Conservation (phyloP, 2,113 vertebrate genomes). For the Tetrao urogallus region DNA sequence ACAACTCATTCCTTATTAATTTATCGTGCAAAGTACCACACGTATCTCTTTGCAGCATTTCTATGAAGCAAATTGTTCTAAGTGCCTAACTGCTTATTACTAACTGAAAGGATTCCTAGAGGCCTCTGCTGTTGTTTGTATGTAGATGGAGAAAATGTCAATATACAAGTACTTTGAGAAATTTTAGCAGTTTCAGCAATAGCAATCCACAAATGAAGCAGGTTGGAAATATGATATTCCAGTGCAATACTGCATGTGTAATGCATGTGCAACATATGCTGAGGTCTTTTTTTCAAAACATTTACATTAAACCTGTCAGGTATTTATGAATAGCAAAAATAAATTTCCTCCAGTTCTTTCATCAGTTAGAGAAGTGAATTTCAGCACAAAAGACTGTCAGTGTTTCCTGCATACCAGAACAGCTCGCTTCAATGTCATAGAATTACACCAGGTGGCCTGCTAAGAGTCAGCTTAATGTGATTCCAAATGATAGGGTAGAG, state of each 20-base stretch:
- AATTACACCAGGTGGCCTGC: slow-evolving; percentile 87
- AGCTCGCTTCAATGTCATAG: slow-evolving; percentile 85
- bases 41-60: slow-evolving; percentile 53
- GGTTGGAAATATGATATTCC: slow-evolving; percentile 66
- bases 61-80: slow-evolving; percentile 57
- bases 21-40: background rate
- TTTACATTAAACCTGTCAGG: slow-evolving; percentile 86
- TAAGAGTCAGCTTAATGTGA: slow-evolving; percentile 88
- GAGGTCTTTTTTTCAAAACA: slow-evolving; percentile 84
- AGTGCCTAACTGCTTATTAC: slow-evolving; percentile 59
- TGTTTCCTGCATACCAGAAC: slow-evolving; percentile 77
- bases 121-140: slow-evolving; percentile 70
- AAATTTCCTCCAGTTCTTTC: slow-evolving; percentile 83
- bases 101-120: slow-evolving; percentile 64
- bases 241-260: slow-evolving; percentile 75
- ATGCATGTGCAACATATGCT: slow-evolving; percentile 79
- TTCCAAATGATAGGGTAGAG: slow-evolving; percentile 89
- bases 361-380: slow-evolving; percentile 81
- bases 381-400: slow-evolving; percentile 79
- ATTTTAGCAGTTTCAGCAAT: slow-evolving; percentile 69
- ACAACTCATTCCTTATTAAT: background rate
- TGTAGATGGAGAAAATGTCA: slow-evolving; percentile 73
- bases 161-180: slow-evolving; percentile 73
- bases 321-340: slow-evolving; percentile 87
- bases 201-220: slow-evolving; percentile 70